These are phyloP conservation scores for Melanocharis versteri DNA, from an alignment of 2,113 vertebrate genomes.

Conservation along the genomic window DNA sequence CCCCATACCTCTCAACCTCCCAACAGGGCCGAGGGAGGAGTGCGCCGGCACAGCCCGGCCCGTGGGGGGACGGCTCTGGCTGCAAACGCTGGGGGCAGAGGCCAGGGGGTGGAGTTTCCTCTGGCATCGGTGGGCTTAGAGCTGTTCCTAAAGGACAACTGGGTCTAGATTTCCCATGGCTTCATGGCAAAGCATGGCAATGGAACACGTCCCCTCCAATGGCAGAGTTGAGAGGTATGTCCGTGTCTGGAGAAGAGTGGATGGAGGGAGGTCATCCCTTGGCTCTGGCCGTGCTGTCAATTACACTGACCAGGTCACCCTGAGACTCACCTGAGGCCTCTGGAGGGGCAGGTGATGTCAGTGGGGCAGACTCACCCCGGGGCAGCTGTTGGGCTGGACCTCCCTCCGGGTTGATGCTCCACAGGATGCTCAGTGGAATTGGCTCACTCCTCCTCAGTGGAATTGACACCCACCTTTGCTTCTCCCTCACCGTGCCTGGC, in stretches of 20 bases:
- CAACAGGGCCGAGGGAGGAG: not conserved
- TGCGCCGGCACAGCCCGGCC: not conserved
- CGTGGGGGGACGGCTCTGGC: not conserved
- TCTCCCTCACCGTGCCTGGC: conserved; percentile 49
- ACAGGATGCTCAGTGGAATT: conserved; percentile 62
- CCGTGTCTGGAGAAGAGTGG: conserved; percentile 27
- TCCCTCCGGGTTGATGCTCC: not conserved
- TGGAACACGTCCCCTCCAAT: conserved; percentile 20
- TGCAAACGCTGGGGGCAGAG: not conserved
- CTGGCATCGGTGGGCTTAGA: not conserved
- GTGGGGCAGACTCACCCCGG: not conserved
- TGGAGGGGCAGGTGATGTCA: not conserved
- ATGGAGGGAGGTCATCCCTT: not conserved
- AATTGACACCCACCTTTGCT: conserved; percentile 67
- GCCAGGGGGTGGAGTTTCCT: not conserved
- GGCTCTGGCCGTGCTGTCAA: conserved; percentile 60
- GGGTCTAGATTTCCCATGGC: not conserved
- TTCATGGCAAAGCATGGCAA: not conserved
- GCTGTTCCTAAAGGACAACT: not conserved
- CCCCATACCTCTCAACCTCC: conserved; percentile 73
- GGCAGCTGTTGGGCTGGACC: not conserved
- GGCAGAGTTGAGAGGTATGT: conserved; percentile 76
- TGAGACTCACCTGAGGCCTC: not conserved
- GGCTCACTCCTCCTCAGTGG: conserved; percentile 21
- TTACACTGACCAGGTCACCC: conserved; percentile 63